These are phyloP conservation scores for Lithobates pipiens DNA, from an alignment of 2,797 vertebrate species.

Conservation along the genomic window DNA sequence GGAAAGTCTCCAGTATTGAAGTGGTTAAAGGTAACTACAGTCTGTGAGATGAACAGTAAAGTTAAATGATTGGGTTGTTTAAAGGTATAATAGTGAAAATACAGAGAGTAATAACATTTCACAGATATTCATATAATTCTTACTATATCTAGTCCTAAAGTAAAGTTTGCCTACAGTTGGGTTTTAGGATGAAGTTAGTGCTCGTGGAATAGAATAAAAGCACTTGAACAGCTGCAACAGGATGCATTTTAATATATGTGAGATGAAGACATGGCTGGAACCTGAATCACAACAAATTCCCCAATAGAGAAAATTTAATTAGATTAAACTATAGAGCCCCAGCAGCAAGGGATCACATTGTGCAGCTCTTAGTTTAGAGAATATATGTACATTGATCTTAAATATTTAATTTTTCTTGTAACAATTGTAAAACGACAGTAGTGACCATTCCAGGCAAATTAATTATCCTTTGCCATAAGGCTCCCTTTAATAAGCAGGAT, in stretches of 20 bases:
- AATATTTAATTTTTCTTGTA: conserved; percentile 50
- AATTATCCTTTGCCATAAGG: conserved; percentile 69
- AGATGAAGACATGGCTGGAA: conserved; percentile 13
- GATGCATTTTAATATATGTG: conserved; percentile 11
- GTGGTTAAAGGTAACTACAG: no score
- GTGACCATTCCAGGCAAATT: conserved; percentile 73
- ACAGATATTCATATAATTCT: no score
- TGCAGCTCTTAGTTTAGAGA: neutral
- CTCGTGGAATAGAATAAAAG: no score
- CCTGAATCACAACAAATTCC: conserved; percentile 21
- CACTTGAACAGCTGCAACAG: neutral
- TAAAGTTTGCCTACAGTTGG: no score
- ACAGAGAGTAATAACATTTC: no score
- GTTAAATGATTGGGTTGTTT: no score
- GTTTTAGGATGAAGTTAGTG: no score
- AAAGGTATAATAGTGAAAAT: no score
- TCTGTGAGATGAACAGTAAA: no score
- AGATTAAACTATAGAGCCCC: conserved; percentile 17
- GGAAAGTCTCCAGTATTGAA: no score
- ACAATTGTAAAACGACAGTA: conserved; percentile 58
- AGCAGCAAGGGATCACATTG: conserved; percentile 11
- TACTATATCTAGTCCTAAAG: no score
- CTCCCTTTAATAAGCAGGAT: conserved; percentile 64
- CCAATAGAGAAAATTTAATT: conserved; percentile 44
- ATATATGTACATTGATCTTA: conserved; percentile 33